Base-by-base conservation (phyloP, 2,888 invertebrate genomes). In the Hirtodrosophila alboralis region DNA sequence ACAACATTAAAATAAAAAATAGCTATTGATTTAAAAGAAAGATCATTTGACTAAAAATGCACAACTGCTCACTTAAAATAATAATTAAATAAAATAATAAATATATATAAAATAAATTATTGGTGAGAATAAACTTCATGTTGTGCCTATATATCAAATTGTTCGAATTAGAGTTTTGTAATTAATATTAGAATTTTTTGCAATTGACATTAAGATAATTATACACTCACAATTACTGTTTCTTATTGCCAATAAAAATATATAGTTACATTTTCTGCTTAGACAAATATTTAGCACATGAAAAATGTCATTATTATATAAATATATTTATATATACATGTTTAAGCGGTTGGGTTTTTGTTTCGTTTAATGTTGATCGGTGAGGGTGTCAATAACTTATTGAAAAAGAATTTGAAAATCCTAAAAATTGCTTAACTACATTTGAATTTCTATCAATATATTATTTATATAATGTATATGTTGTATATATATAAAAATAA, bases 391-490 rank as follows among this genome's bases (percentile, higher is more conserved):
- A n/a, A n/a, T 66, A 45, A 52, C 62, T 62, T 74, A 62, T 26
- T 30, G 12, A 40, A 59, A 23, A 21, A 51, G 47, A 80, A 62
- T 81, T 84, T 70, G 52, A 81, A 80, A 77, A 84, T 81, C 78
- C 75, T 84, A 84, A 60, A 73, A 74, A 70, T 78, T 78, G 61
- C 85, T 78, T 81, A 78, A 58, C 66, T 83, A 81, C 49, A 65
- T 44, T 65, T 73, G 34, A 48, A 48, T 56, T 51, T 38, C 23
- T 47, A 45, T 34, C n/a, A 48, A 26, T 23, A 49, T 37, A 36
- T 12, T 23, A 49, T 37, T 30, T 12, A 31, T 43, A 28, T 9
- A 21, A n/a, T n/a, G n/a, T 37, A 13, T 34, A 10, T 36, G 9
- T 41, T 33, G 18, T 34, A 43, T 44, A 28, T 7, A 31, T 40